phyloP scores from a whole-genome alignment of 1,140 invertebrate genomes.

The Berghia stephanieae region DNA sequence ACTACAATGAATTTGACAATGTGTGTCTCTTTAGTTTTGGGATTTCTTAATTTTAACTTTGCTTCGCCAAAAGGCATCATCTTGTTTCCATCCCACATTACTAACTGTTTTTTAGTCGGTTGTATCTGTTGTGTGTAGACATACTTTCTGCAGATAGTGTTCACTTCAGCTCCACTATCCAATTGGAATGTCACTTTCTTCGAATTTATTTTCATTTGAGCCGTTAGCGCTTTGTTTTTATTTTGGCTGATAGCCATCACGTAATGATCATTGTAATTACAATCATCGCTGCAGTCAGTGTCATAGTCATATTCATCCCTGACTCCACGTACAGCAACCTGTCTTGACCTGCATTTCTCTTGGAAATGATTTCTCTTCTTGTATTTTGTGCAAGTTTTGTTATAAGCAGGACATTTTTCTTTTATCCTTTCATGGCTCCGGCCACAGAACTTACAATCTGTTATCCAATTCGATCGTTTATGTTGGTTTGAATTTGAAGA shows the following conservation, averaged over 20 bases:
- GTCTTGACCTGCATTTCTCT: not conserved
- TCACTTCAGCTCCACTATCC: not conserved
- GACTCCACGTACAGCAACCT: not conserved
- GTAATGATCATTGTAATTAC: not conserved
- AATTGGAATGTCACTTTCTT: not conserved
- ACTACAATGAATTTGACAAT: not conserved
- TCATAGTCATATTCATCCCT: too few relatives aligned
- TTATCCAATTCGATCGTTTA: too few relatives aligned
- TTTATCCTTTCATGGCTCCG: not conserved
- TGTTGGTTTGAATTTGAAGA: too few relatives aligned
- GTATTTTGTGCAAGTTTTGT: not conserved
- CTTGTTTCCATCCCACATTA: not conserved
- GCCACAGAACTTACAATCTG: slow-evolving; percentile 8
- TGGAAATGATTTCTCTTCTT: not conserved
- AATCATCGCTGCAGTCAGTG: not conserved
- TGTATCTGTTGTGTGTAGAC: not conserved
- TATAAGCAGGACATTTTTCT: not conserved
- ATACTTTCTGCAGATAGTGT: not conserved
- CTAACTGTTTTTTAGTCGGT: not conserved
- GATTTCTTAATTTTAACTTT: not conserved
- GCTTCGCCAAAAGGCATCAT: not conserved
- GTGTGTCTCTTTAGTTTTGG: not conserved
- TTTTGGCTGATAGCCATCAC: not conserved
- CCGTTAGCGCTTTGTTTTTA: not conserved
- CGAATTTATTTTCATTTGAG: not conserved